phyloP scores from a whole-genome alignment of 2,797 vertebrate genomes.

The Centropyge bicolor region DNA sequence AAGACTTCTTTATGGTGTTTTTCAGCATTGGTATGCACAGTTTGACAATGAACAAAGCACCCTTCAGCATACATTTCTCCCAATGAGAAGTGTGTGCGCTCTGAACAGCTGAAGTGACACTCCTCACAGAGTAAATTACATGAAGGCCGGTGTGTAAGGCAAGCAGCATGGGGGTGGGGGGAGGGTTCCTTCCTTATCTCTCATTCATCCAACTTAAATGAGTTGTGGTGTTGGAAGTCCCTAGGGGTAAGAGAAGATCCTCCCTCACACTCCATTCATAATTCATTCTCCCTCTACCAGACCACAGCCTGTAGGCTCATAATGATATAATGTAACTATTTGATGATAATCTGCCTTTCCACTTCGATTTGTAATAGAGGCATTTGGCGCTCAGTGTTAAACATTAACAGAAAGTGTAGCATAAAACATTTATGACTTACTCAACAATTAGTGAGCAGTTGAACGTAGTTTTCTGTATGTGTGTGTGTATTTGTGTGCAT shows the following conservation, averaged over 20 bases:
- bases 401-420: constrained; percentile 80
- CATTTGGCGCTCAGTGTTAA: constrained; percentile 76
- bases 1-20: constrained; percentile 78
- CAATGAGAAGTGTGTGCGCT: constrained; percentile 58
- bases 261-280: constrained; percentile 86
- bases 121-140: constrained; percentile 72
- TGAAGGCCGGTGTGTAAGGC: constrained; percentile 67
- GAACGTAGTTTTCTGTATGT: constrained; percentile 37
- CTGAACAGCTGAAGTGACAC: constrained; percentile 65
- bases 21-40: constrained; percentile 77
- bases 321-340: constrained; percentile 83
- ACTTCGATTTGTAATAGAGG: constrained; percentile 80
- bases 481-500: constrained; percentile 42
- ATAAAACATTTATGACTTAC: constrained; percentile 79
- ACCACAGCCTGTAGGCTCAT: constrained; percentile 83
- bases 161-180: constrained; percentile 37
- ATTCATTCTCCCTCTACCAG: constrained; percentile 84
- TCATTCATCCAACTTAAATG: constrained; percentile 83
- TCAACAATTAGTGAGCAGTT: constrained; percentile 75
- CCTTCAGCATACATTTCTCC: constrained; percentile 76
- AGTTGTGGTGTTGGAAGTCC: constrained; percentile 82
- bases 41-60: constrained; percentile 82
- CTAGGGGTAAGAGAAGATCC: constrained; percentile 70
- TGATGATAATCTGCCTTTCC: constrained; percentile 84
- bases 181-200: constrained; percentile 69